A percentile compares a stretch with the other conserved stretches of the same genome.
These are phyloP conservation scores for Octonoba sinensis DNA, from an alignment of 2,888 invertebrate species.

Conservation along the genomic window DNA sequence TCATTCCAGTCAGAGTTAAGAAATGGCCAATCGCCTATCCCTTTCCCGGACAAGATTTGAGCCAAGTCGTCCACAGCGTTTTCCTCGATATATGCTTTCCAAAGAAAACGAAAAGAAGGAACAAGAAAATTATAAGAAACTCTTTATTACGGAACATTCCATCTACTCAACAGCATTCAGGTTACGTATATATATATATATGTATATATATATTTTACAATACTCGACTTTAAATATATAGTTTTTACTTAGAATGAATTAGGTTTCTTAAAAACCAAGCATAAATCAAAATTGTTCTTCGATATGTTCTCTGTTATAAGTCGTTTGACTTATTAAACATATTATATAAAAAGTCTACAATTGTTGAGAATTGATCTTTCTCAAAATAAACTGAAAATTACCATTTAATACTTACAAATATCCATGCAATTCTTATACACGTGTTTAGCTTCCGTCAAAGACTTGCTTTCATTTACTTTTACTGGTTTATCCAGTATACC, in stretches of 20 bases:
- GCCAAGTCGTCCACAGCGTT: constrained; percentile 9
- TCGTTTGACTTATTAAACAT: no score
- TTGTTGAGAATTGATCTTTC: no score
- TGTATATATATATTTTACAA: no score
- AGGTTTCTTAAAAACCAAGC: no score
- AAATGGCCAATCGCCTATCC: constrained; percentile 47
- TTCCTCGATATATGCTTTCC: constrained; percentile 24
- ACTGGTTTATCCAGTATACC: constrained; percentile 40
- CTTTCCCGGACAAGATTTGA: constrained; percentile 16
- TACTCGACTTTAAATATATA: no score
- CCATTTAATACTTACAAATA: constrained; percentile 20
- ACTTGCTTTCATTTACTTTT: constrained; percentile 28
- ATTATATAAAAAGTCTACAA: no score
- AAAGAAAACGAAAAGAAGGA: background rate
- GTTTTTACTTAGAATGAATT: no score
- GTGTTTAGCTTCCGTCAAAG: constrained; percentile 29
- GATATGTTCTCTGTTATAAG: no score
- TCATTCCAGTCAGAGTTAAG: constrained; percentile 42
- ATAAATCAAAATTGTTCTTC: no score
- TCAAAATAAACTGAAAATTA: no score
- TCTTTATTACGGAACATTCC: background rate
- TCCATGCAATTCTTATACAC: constrained; percentile 39
- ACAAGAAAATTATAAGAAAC: constrained; percentile 1
- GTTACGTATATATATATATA: background rate
- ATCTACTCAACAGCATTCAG: background rate